Evolutionary conservation across 2,113 vertebrate genomes (phyloP).

Genomic region (Cyphomyrus plagiostoma): DNA sequence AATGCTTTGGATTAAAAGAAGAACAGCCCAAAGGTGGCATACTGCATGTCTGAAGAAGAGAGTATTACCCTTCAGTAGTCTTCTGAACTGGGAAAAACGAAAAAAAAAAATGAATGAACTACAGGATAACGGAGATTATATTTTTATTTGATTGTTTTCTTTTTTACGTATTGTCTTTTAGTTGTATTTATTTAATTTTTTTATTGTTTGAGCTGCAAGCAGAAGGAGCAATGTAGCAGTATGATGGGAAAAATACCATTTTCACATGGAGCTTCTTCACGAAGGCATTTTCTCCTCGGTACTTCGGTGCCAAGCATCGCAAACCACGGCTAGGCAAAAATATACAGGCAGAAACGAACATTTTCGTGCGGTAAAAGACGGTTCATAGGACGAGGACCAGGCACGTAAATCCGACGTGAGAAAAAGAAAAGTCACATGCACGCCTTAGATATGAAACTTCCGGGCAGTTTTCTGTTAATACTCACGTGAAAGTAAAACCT

Average conservation of each 20-base stretch:
- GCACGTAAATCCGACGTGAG: not conserved
- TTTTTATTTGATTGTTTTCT: constrained; percentile 39
- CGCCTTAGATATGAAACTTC: constrained; percentile 9
- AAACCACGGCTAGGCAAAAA: constrained; percentile 50
- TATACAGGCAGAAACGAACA: not conserved
- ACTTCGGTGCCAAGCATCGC: constrained; percentile 62
- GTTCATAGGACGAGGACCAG: not conserved
- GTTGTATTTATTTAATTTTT: constrained; percentile 20
- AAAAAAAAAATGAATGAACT: constrained; percentile 42
- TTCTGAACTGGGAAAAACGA: constrained; percentile 55
- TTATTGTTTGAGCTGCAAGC: constrained; percentile 39
- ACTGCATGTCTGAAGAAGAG: constrained; percentile 78
- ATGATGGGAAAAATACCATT: constrained; percentile 61
- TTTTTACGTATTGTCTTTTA: constrained; percentile 24
- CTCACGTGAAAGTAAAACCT: constrained; percentile 9
- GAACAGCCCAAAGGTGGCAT: constrained; percentile 77
- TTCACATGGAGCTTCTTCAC: constrained; percentile 54
- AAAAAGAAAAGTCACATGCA: not conserved
- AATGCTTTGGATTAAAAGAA: constrained; percentile 68
- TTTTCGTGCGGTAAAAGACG: not conserved
- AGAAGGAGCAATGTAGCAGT: constrained; percentile 64
- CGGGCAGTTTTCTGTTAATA: constrained; percentile 24
- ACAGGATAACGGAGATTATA: constrained; percentile 35
- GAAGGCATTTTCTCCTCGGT: constrained; percentile 32
- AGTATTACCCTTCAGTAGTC: constrained; percentile 69